phyloP scores from a whole-genome alignment of 2,888 invertebrate genomes.

The Erynnis tages region DNA sequence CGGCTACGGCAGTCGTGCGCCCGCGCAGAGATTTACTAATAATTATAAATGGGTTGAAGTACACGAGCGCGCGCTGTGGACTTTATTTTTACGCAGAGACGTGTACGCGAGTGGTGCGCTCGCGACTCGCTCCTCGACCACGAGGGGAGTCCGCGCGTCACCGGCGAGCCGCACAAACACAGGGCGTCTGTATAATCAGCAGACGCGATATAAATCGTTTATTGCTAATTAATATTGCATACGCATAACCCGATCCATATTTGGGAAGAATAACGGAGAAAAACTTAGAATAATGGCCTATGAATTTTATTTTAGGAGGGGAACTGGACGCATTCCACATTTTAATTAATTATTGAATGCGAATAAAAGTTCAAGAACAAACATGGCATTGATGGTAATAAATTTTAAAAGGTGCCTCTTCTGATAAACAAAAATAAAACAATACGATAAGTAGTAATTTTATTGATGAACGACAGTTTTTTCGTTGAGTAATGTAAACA shows the following conservation, averaged over 20 bases:
- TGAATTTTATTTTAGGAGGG: constrained; percentile 52
- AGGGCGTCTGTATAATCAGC: constrained; percentile 60
- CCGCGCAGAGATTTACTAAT: constrained; percentile 78
- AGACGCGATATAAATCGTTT: constrained; percentile 62
- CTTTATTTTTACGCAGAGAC: constrained; percentile 81
- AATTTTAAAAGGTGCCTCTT: too few relatives aligned
- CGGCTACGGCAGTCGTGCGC: constrained; percentile 73
- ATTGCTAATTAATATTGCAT: constrained; percentile 75
- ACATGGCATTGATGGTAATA: too few relatives aligned
- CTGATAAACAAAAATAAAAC: too few relatives aligned
- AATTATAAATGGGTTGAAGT: constrained; percentile 80
- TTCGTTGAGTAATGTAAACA: too few relatives aligned
- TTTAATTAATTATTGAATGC: constrained; percentile 29
- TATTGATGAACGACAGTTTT: too few relatives aligned
- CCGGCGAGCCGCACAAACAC: constrained; percentile 53
- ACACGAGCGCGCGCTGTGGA: constrained; percentile 72
- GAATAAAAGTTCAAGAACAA: constrained; percentile 1
- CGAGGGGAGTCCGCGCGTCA: constrained; percentile 61
- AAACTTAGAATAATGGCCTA: constrained; percentile 57
- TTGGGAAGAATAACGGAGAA: constrained; percentile 69
- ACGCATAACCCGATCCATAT: constrained; percentile 62
- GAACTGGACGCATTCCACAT: constrained; percentile 48
- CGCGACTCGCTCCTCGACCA: constrained; percentile 55
- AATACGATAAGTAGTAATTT: too few relatives aligned
- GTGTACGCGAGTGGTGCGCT: constrained; percentile 71